Conservation (phyloP, 2,797 vertebrate species). For the Lutjanus campechanus region DNA sequence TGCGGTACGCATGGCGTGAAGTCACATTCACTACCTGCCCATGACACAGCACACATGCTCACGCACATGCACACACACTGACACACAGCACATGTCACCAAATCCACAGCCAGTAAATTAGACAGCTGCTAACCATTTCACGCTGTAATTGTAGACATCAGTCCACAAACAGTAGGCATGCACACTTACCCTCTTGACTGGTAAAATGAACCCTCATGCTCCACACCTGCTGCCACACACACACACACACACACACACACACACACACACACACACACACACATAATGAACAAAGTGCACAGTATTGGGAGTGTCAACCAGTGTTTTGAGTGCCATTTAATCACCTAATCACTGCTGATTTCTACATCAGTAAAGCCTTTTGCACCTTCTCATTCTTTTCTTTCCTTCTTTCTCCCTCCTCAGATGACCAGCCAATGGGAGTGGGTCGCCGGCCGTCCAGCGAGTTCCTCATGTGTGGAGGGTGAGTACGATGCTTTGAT, state of each 20-base stretch:
- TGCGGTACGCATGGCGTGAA: not conserved
- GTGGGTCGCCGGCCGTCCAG: constrained; percentile 89
- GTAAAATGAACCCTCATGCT: constrained; percentile 34
- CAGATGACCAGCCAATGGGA: constrained; percentile 93
- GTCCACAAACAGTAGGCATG: constrained; percentile 25
- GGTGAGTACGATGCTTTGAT: constrained; percentile 85
- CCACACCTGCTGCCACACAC: constrained; percentile 32
- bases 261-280: not conserved
- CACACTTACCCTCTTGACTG: constrained; percentile 22
- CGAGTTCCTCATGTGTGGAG: constrained; percentile 95
- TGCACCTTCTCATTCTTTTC: not conserved
- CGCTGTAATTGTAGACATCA: constrained; percentile 52
- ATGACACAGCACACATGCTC: not conserved
- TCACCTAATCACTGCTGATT: constrained; percentile 8
- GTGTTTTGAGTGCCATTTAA: constrained; percentile 1
- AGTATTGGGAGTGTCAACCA: constrained; percentile 3
- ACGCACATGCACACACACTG: not conserved
- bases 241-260: constrained; percentile 18
- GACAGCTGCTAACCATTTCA: constrained; percentile 51
- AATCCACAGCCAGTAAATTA: constrained; percentile 26
- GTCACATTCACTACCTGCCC: constrained; percentile 4
- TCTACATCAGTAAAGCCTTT: not conserved
- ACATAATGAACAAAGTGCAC: constrained; percentile 14
- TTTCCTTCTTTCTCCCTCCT: constrained; percentile 37
- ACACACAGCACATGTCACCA: constrained; percentile 35